These are phyloP conservation scores for Charina bottae DNA, from an alignment of 2,113 vertebrate species.

Conservation along the genomic window DNA sequence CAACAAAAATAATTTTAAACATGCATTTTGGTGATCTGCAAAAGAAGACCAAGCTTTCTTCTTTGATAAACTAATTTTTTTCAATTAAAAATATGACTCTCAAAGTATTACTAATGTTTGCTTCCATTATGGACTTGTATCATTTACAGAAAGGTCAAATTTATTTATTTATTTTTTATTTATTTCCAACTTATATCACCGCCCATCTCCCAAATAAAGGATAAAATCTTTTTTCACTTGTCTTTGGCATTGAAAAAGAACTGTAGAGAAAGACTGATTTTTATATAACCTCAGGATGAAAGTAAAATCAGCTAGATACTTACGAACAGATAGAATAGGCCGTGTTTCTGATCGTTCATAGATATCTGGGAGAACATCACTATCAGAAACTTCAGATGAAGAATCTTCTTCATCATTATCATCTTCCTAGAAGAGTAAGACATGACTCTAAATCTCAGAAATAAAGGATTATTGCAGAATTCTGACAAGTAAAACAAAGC, in stretches of 20 bases:
- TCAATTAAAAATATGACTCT: not conserved
- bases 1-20: not conserved
- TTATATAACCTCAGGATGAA: not conserved
- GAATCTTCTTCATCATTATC: conserved; percentile 80
- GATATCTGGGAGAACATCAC: conserved; percentile 78
- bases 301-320: conserved; percentile 68
- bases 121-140: not conserved
- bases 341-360: conserved; percentile 83
- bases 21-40: not conserved
- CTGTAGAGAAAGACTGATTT: not conserved
- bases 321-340: conserved; percentile 93
- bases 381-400: conserved; percentile 87
- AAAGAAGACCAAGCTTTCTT: not conserved
- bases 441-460: conserved; percentile 1
- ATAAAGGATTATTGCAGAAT: not conserved
- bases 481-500: conserved; percentile 9
- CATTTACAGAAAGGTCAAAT: not conserved
- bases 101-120: not conserved
- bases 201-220: too few species aligned
- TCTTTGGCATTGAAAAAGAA: not conserved
- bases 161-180: too few species aligned
- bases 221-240: not conserved
- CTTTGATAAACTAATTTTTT: not conserved
- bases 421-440: conserved; percentile 68
- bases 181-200: too few species aligned